These are phyloP conservation scores for Ochlodes sylvanus DNA, from an alignment of 2,888 invertebrate species.

Conservation along the genomic window DNA sequence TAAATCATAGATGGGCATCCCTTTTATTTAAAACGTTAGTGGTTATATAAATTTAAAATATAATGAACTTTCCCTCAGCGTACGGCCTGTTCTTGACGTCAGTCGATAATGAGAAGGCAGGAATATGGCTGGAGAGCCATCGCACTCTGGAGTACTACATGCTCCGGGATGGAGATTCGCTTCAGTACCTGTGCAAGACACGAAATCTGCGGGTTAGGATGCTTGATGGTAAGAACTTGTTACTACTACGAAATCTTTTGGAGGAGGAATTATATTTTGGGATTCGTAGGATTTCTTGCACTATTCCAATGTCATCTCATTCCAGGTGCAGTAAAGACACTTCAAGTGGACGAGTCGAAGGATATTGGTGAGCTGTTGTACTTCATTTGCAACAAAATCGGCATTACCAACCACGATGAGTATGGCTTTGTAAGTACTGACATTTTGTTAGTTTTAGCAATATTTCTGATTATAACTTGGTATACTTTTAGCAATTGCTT, in stretches of 20 bases:
- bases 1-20: no score
- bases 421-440: conserved; percentile 88
- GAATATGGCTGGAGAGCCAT: conserved; percentile 97
- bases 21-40: no score
- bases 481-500: no score
- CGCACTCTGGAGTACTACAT: conserved; percentile 97
- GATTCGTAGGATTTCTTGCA: no score
- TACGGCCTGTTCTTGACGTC: conserved; percentile 97
- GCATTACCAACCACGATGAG: conserved; percentile 99
- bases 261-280: no score
- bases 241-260: no score
- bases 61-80: conserved; percentile 83
- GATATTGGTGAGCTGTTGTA: conserved; percentile 98
- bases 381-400: conserved; percentile 98
- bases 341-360: conserved; percentile 98
- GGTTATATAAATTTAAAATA: no score
- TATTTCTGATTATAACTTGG: no score
- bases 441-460: no score
- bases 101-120: conserved; percentile 96
- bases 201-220: conserved; percentile 95
- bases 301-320: not conserved
- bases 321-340: conserved; percentile 93
- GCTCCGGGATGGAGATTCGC: conserved; percentile 94
- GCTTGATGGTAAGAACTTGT: conserved; percentile 90
- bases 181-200: conserved; percentile 96